Base-by-base conservation (phyloP, 2,888 invertebrate species). In the Apantesis nais region DNA sequence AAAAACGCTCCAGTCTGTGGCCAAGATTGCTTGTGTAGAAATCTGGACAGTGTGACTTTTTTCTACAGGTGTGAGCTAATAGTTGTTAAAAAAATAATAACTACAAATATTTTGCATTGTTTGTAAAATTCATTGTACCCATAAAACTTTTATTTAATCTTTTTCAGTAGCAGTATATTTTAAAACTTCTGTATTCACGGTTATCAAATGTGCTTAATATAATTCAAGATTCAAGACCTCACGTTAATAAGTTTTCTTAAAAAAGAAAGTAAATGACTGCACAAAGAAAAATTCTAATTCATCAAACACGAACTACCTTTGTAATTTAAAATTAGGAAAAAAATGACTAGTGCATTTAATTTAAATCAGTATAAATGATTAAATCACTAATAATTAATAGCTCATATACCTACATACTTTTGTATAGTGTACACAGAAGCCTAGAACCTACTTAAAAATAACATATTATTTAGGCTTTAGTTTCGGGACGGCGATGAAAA, bases 11-110 rank as follows among this genome's bases (percentile, higher is more conserved):
- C 9, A 71, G 70, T 71, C 67, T 72, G 66, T 64, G 70, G 75
- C 74, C 77, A 72, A 73, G 75, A 70, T 76, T 74, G 55, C 75
- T 75, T 78, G 62, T 73, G 76, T 55, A 67, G 67, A 60, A 68
- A 63, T 67, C 74, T 65, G 70, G 69, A 77, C 74, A 44, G 61
- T 44, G 4, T 48, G 34, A 39, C 22, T 62, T 34, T 48, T 63
- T 16, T 29, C 19, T 22, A 5, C 31, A 31, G 7, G 29, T 16
- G 58, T 1, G 14, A 29, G 0, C 29, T 14, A 16, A 29, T 29
- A 16, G 14, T 16, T 58, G 5, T 4, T 1, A 8, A 58, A 29
- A n/a, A 58, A 29, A 29, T 29, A 29, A 29, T 14, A 29, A 2
- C 34, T 34, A 34, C 1, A 12, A 29, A 16, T 7, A 16, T 16